Percentiles rank a stretch among this genome's conserved stretches.
Evolutionary conservation across 2,113 vertebrate species (phyloP).

Genomic region (Gobio gobio): DNA sequence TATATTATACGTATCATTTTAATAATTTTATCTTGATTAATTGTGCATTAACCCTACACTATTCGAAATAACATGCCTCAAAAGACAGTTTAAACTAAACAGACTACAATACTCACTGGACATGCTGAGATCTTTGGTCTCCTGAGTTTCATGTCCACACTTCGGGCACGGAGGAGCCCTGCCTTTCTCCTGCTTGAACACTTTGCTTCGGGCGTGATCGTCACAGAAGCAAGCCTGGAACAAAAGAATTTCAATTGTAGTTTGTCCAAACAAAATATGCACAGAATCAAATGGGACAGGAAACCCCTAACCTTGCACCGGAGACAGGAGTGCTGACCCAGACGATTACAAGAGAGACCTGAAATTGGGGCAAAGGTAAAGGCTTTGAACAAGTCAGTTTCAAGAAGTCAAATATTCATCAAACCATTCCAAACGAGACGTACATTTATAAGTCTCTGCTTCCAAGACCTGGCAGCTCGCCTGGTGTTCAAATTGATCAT

Average conservation of each 20-base stretch:
- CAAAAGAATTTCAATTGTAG: not conserved
- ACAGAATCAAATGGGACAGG: not conserved
- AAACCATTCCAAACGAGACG: slow-evolving; percentile 63
- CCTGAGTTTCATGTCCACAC: slow-evolving; percentile 96
- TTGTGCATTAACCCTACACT: not conserved
- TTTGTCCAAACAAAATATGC: not conserved
- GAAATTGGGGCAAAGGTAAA: not conserved
- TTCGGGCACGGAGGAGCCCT: slow-evolving; percentile 95
- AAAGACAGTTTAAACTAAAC: too few relatives aligned
- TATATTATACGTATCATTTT: too few relatives aligned
- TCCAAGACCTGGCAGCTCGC: slow-evolving; percentile 97
- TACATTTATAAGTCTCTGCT: slow-evolving; percentile 98
- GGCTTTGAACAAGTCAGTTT: too few relatives aligned
- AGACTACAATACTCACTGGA: slow-evolving; percentile 85
- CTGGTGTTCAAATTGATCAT: slow-evolving; percentile 99
- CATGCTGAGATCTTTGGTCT: slow-evolving; percentile 98
- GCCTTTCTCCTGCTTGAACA: slow-evolving; percentile 97
- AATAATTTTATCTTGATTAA: not conserved
- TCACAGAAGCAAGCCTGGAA: slow-evolving; percentile 94
- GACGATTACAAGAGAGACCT: slow-evolving; percentile 96
- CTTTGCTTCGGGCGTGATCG: slow-evolving; percentile 94
- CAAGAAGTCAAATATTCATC: not conserved
- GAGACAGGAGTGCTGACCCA: slow-evolving; percentile 95
- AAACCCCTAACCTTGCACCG: slow-evolving; percentile 90
- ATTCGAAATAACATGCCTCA: not conserved